These are phyloP conservation scores for Galbula dea DNA, from an alignment of 2,113 vertebrate genomes.

Conservation along the genomic window DNA sequence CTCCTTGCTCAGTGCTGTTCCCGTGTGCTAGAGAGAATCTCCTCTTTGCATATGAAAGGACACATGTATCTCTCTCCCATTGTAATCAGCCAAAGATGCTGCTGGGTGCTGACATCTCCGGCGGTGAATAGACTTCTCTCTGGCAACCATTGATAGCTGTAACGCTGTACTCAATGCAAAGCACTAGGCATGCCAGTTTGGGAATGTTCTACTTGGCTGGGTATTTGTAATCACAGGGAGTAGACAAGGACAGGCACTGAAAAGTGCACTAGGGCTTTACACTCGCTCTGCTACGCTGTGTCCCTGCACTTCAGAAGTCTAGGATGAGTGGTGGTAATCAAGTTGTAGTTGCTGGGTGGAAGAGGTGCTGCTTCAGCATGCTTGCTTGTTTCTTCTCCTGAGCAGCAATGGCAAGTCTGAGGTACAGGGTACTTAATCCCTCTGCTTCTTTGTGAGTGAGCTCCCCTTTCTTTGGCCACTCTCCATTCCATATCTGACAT, in stretches of 20 bases:
- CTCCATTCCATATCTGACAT: neutral
- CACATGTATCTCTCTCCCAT: neutral
- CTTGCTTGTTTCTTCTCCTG: neutral
- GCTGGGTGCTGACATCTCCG: neutral
- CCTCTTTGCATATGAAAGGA: conserved; percentile 20
- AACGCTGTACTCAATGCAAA: neutral
- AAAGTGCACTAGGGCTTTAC: neutral
- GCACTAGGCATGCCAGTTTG: neutral
- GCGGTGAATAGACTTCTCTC: conserved; percentile 9
- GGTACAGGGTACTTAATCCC: neutral
- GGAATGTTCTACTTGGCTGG: neutral
- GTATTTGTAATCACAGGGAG: neutral
- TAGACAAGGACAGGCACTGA: neutral
- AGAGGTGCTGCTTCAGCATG: neutral
- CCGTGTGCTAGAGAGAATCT: neutral
- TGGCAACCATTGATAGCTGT: neutral
- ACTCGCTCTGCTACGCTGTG: neutral
- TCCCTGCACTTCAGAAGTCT: neutral
- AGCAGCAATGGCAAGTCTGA: neutral
- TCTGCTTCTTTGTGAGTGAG: neutral
- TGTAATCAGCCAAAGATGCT: conserved; percentile 11
- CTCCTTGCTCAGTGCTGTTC: neutral
- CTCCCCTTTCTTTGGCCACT: neutral
- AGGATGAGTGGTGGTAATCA: fast-evolving
- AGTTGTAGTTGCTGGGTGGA: neutral